Base-by-base conservation (phyloP, 2,113 vertebrate species). In the Pterophyllum scalare region DNA sequence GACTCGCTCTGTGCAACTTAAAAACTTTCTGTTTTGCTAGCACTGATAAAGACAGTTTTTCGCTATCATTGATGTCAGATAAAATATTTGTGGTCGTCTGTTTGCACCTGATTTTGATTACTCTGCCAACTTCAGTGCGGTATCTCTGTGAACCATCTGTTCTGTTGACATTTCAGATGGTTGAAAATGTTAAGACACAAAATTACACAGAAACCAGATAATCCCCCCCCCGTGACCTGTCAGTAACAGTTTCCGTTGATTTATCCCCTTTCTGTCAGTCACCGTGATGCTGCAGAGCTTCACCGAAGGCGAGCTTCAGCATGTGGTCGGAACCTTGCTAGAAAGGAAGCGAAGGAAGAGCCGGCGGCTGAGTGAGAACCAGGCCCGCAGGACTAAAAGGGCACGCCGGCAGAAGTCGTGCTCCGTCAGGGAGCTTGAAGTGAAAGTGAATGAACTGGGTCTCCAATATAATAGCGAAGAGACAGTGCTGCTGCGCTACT, bases 381-480 rank as follows among this genome's bases (percentile, higher is more conserved):
- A 83, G 94, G 93, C 84, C 46, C 88, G 95, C 59, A 96, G 97
- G 90, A 95, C 96, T 77, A 98, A 97, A 38, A 96, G 98, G 1
- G 97, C 97, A 12, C 96, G 96, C 0, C 92, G 94, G 3, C 90
- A 95, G 40, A 96, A 96, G 46, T 91, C 85, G 14, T 98, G 97
- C 92, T 92, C 96, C 13, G 56, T 96, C 80, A 93, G 92, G n/a
- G 92, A 97, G 93, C 94, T 98, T 28, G 95, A 97, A 85, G 95
- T 99, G 87, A 98, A 96, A 3, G 97, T 99, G 85, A 98, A 96
- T 22, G 97, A 99, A 82, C 95, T 99, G 87, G 98, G 97, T 49
- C 94, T 99, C 49, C 97, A 98, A 82, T 98, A 98, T 20, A 80
- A 97, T 15, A 98, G 98, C 0, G 97, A 99, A 2, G 98, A 99